phyloP scores from a whole-genome alignment of 2,113 vertebrate species.

The Ammospiza caudacuta region DNA sequence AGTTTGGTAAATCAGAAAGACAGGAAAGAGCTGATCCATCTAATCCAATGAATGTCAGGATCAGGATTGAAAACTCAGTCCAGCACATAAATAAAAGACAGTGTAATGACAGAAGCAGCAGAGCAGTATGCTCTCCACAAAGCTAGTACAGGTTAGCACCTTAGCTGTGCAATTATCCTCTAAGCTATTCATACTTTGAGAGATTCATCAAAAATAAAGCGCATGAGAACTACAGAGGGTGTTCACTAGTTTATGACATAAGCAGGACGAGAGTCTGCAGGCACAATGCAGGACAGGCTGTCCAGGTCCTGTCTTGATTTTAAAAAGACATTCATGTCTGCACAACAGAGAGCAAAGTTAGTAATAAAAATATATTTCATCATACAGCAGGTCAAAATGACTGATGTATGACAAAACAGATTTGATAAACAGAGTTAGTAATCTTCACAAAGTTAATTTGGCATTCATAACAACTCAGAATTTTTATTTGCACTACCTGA shows the following conservation, averaged over 20 bases:
- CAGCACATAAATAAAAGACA: constrained; percentile 33
- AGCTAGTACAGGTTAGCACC: constrained; percentile 2
- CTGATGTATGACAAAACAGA: constrained; percentile 24
- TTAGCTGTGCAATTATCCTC: constrained; percentile 31
- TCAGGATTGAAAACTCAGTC: constrained; percentile 66
- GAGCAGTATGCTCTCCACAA: background rate
- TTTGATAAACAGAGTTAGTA: constrained; percentile 16
- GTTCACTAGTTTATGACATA: background rate
- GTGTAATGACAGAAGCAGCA: background rate
- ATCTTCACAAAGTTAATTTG: constrained; percentile 39
- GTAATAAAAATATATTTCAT: constrained; percentile 41
- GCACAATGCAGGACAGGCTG: constrained; percentile 3
- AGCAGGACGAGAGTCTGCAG: background rate
- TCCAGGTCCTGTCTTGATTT: background rate
- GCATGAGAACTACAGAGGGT: background rate
- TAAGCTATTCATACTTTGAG: constrained; percentile 27
- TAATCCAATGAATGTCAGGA: constrained; percentile 59
- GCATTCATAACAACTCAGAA: constrained; percentile 40
- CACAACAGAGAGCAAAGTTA: background rate
- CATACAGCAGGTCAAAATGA: constrained; percentile 36
- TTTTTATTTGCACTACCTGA: constrained; percentile 45
- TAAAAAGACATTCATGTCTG: background rate
- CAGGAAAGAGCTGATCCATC: constrained; percentile 57
- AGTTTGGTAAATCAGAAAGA: constrained; percentile 58
- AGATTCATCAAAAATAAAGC: constrained; percentile 49